Evolutionary conservation across 2,113 vertebrate species (phyloP), one percentile per base, ranked within the genome.

Genomic region (Montifringilla adamsi): DNA sequence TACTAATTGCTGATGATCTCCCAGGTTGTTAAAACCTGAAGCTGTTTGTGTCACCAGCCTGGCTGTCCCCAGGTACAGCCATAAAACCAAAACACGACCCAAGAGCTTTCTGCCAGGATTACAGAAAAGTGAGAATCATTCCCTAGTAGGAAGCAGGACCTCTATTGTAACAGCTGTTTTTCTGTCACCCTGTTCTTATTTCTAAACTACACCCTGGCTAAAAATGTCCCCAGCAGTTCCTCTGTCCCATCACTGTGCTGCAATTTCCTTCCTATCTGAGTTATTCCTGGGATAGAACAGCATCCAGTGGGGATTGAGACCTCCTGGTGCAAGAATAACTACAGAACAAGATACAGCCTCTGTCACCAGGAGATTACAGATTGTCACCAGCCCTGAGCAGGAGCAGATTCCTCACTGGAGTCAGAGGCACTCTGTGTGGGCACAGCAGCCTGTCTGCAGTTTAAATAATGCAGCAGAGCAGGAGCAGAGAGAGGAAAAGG

Each of bases 81-180:
- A 31, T 10, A 78, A 96, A 97, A 97, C 96, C 97, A 97, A 97
- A 91, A 35, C 76, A 27, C 90, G 70, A 35, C 94, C 96, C 94
- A 37, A 58, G 97, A 94, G 94, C 84, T 55, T 58, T 69, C 89
- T 18, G 21, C 35, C 39, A 89, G 89, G 79, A 43, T 31, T 73
- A 91, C 78, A 75, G 46, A 66, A 47, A 95, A 89, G 80, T 41
- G 84, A 93, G n/a, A 69, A 74, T 28, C 67, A 35, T 83, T 94
- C 94, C 87, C 96, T 64, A 9, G 60, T 3, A 93, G 81, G 63
- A 84, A 43, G 52, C 37, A 43, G 55, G 16, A 59, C 47, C 82
- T 86, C 70, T 31, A 23, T 49, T 75, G 55, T 69, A 84, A 50
- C 58, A 85, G 74, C 79, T 87, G 59, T 77, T 90, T 84, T 90